Base-by-base conservation (phyloP, 2,888 invertebrate genomes). In the Lasioglossum zephyrum region DNA sequence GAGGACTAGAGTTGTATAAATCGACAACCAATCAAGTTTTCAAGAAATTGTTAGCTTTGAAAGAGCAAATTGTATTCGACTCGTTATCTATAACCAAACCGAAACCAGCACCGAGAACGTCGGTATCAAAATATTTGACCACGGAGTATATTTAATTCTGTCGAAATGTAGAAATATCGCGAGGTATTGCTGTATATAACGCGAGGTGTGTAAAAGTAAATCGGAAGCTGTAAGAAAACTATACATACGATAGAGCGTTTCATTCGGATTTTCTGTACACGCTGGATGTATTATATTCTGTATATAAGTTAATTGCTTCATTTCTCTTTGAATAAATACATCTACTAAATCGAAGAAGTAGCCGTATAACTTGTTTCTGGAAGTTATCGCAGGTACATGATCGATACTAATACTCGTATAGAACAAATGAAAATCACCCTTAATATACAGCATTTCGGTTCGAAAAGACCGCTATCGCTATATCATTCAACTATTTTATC, bases 91-190 rank as follows among this genome's bases (percentile, higher is more conserved):
- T 96, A 39, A 93, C 95, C 22, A 96, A 96, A 90, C 95, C 96
- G 53, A 95, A 95, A 78, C 96, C 96, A 78, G 96, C 96, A 91
- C 96, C 96, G 89, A 96, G 96, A 94, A 95, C 95, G 81, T 96
- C 96, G 82, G 96, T 97, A 95, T 96, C 97, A 89, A 97, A 97
- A 95, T 97, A 97, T 94, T 97, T 97, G 49, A 97, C 97, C 90
- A 97, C 96, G 77, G 97, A 97, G 95, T 97, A 96, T 95, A 86
- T 94, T 66, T 94, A 92, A 90, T 69, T 63, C 18, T 9, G 5
- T 41, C 6, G 0, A 57, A 36, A 60, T 47, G 18, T 69, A 69
- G 36, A 44, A 79, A 77, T 49, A 39, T 72, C 78, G 60, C 69
- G 22, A 57, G 57, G 11, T 57, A 57, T 22, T 53, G 79, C 39